These are phyloP conservation scores for Helicoverpa zea DNA, from an alignment of 1,140 invertebrate species.

Conservation along the genomic window DNA sequence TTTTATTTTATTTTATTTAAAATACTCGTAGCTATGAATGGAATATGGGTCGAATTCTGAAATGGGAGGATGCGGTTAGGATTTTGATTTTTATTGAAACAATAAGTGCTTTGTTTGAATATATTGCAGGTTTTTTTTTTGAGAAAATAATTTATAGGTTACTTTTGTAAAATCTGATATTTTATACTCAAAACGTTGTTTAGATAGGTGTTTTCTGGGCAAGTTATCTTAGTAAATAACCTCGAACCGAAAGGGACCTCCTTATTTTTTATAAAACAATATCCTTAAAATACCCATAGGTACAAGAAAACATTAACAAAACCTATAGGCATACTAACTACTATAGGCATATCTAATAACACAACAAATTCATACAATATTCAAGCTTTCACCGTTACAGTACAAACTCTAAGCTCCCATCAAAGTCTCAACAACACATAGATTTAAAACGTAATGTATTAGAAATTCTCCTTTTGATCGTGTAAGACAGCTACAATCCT, in stretches of 20 bases:
- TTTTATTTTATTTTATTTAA: slow-evolving; percentile 6
- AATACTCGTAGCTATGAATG: background rate
- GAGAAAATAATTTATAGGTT: no score
- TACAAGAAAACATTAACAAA: background rate
- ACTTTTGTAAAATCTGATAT: no score
- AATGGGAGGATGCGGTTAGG: background rate
- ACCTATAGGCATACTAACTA: background rate
- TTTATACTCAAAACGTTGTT: no score
- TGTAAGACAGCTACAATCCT: slow-evolving; percentile 20
- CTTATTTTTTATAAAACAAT: background rate
- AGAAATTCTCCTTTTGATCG: slow-evolving; percentile 42
- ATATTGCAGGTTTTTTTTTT: no score
- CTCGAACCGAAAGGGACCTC: no score
- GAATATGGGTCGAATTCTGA: background rate
- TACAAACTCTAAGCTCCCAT: slow-evolving; percentile 3
- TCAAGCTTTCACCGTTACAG: background rate
- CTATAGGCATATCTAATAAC: no score
- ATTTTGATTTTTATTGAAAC: background rate
- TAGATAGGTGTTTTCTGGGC: no score
- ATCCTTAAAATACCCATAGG: background rate
- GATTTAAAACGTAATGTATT: slow-evolving; percentile 48
- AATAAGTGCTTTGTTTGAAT: no score
- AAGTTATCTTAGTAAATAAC: no score
- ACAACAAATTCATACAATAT: background rate
- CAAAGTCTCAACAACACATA: slow-evolving; percentile 21